Evolutionary conservation across 92 coral and sea anemone species (phyloP), one percentile per base, ranked within the genome.

Genomic region (Hydrozoanthus gracilis): DNA sequence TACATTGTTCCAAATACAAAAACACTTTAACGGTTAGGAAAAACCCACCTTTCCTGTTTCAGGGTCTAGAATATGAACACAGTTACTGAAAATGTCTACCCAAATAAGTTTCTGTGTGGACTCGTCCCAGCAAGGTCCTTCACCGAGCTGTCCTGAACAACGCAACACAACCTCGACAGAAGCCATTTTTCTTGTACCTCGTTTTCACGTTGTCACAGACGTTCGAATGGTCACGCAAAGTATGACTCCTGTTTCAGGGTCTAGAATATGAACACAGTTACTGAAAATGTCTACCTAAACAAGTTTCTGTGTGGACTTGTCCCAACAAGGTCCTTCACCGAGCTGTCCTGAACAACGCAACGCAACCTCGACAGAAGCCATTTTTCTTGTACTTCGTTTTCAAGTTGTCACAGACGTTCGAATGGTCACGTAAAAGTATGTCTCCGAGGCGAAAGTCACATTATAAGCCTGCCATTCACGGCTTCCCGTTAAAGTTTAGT

Each of bases 301-400:
- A 1, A 93, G 82, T 51, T 85, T 71, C 56, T 88, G 91, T 8
- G 92, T 90, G 10, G 79, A 64, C 74, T 86, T 84, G 56, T 95
- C 98, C 98, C 98, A 95, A 79, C 86, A 89, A 2, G 98, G 98
- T n/a, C 95, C 98, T 80, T 95, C 98, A 60, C 98, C 93, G 10
- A 95, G 93, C 52, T 91, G 44, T 4, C 79, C 79, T 0, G 60
- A 55, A 74, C 44, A 74, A 15, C 60, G 79, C 39, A 27, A 17
- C 16, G 47, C 79, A 4, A 74, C 79, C 7, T 74, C 79, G 8
- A 74, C 11, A 60, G 45, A 39, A 12, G 61, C 44, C 79, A 74
- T 74, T 2, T 18, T 20, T 4, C 35, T 14, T 3, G 14, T 47
- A 44, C 61, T 35, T 74, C 79, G 60, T 74, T 74, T 17, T 67